Conservation (phyloP, 2,888 invertebrate genomes). For the Hirudinaria manillensis region DNA sequence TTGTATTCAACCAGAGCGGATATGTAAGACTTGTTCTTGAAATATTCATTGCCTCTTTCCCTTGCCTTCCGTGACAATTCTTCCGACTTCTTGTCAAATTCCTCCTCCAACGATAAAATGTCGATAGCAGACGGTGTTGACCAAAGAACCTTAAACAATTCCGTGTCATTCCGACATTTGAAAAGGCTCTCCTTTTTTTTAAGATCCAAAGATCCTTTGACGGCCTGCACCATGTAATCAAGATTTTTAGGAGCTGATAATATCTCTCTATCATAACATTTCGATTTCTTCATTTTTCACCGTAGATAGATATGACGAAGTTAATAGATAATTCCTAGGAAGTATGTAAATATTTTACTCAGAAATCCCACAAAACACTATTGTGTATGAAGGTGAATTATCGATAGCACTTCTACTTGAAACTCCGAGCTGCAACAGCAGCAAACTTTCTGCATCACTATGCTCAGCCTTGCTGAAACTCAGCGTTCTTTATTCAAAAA, state of each 20-base stretch:
- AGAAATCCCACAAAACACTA: too few relatives aligned
- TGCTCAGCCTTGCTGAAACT: too few relatives aligned
- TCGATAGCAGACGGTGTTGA: slow-evolving; percentile 31
- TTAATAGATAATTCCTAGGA: too few relatives aligned
- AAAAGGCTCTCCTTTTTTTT: slow-evolving; percentile 31
- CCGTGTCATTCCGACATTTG: slow-evolving; percentile 30
- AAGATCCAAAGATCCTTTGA: slow-evolving; percentile 33
- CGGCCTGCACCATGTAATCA: slow-evolving; percentile 36
- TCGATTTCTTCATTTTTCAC: background rate
- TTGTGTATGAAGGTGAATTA: too few relatives aligned
- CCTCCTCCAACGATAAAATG: slow-evolving; percentile 34
- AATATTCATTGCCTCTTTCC: slow-evolving; percentile 39
- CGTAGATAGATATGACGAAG: too few relatives aligned
- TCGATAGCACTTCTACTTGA: too few relatives aligned
- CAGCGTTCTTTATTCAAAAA: too few relatives aligned
- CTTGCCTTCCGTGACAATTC: slow-evolving; percentile 32
- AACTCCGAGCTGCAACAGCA: too few relatives aligned
- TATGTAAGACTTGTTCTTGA: slow-evolving; percentile 38
- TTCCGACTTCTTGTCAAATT: slow-evolving; percentile 35
- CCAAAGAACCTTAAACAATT: slow-evolving; percentile 34
- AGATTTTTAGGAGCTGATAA: slow-evolving; percentile 31
- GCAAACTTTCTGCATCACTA: too few relatives aligned
- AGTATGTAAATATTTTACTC: too few relatives aligned
- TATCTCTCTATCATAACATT: slow-evolving; percentile 19
- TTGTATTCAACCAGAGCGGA: slow-evolving; percentile 38